A percentile compares a stretch with the other conserved stretches of the same genome.
Evolutionary conservation across 2,888 invertebrate genomes (phyloP).

Genomic region (Eumerus sabulonum): DNA sequence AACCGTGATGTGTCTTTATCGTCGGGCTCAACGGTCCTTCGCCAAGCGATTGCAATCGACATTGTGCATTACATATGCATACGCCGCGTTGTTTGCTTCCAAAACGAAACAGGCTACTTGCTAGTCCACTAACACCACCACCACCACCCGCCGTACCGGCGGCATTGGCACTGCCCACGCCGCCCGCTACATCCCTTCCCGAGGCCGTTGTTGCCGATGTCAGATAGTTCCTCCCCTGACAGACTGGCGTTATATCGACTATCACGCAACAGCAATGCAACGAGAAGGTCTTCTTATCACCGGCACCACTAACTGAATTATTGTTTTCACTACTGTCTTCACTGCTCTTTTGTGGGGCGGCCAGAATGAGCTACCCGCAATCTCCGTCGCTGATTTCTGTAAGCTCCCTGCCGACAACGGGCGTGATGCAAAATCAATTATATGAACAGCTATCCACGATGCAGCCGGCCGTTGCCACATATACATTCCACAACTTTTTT

Average conservation of each 20-base stretch:
- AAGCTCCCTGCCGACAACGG: conserved; percentile 31
- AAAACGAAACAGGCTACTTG: conserved; percentile 78
- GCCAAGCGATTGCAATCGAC: conserved; percentile 75
- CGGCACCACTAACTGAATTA: conserved; percentile 75
- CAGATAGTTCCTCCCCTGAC: conserved; percentile 78
- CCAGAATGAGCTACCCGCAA: conserved; percentile 78
- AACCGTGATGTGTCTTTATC: conserved; percentile 78
- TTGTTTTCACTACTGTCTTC: conserved; percentile 76
- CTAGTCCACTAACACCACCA: conserved; percentile 76
- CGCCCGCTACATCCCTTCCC: conserved; percentile 78
- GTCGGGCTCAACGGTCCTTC: conserved; percentile 74
- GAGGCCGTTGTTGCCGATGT: conserved; percentile 79
- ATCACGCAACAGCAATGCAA: conserved; percentile 80
- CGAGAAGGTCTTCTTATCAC: conserved; percentile 79
- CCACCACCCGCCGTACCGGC: conserved; percentile 74
- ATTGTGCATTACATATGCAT: conserved; percentile 78
- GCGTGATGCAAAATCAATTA: conserved; percentile 2
- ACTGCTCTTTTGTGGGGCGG: conserved; percentile 77
- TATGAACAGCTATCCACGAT: conserved; percentile 49
- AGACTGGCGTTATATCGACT: conserved; percentile 79
- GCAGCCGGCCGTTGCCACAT: conserved; percentile 58
- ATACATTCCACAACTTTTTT: conserved; percentile 64
- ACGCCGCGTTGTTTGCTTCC: conserved; percentile 77
- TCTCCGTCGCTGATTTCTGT: conserved; percentile 41
- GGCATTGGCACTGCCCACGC: conserved; percentile 73